phyloP scores from a whole-genome alignment of 2,888 invertebrate genomes.

The Scaeva pyrastri region DNA sequence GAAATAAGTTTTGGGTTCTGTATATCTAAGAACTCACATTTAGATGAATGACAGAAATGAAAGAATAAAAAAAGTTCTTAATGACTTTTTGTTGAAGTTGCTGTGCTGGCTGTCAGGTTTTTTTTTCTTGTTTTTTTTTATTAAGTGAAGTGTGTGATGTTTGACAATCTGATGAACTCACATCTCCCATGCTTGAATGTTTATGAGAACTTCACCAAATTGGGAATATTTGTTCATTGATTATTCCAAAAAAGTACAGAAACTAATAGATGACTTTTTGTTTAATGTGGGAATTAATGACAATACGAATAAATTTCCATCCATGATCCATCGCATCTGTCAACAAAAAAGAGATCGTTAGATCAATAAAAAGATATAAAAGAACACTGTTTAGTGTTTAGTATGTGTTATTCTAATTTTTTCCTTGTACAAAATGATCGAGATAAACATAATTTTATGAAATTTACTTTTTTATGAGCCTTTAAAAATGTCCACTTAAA shows the following conservation, averaged over 20 bases:
- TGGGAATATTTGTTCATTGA: slow-evolving; percentile 30
- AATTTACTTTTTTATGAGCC: neutral
- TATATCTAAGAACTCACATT: neutral
- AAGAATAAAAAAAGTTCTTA: slow-evolving; percentile 12
- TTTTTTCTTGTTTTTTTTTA: neutral
- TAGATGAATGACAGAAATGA: neutral
- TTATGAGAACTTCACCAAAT: slow-evolving; percentile 27
- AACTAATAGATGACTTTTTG: neutral
- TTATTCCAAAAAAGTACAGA: neutral
- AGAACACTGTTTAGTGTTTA: neutral
- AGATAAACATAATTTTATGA: neutral
- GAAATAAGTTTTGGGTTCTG: neutral
- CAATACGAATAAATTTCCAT: neutral
- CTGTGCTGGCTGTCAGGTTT: slow-evolving; percentile 3
- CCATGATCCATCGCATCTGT: neutral
- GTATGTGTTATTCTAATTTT: neutral
- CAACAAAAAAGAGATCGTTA: slow-evolving; percentile 7
- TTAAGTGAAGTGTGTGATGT: neutral
- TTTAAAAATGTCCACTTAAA: slow-evolving; percentile 17
- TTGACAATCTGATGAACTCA: slow-evolving; percentile 27
- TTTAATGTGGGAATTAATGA: slow-evolving; percentile 33
- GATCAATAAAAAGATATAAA: slow-evolving; percentile 7
- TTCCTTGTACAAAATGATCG: neutral
- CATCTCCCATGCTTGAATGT: slow-evolving; percentile 1
- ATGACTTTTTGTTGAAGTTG: slow-evolving; percentile 25